Evolutionary conservation across 2,888 invertebrate species (phyloP).

Genomic region (Anorthoa munda): DNA sequence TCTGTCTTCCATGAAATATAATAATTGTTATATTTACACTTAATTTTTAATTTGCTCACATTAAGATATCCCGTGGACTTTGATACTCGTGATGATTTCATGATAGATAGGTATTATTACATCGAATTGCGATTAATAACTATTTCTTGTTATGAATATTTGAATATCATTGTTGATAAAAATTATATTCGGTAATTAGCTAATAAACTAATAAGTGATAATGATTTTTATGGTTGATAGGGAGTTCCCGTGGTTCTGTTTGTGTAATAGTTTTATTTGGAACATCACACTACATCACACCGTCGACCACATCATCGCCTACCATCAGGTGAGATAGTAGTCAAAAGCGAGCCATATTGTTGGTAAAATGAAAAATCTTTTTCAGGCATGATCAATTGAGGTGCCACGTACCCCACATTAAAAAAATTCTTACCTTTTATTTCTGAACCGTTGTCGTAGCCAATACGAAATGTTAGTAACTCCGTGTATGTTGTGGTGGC

Average conservation of each 20-base stretch:
- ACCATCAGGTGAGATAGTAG: too few relatives aligned
- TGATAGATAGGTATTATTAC: slow-evolving; percentile 45
- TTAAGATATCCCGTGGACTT: slow-evolving; percentile 62
- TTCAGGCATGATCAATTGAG: too few relatives aligned
- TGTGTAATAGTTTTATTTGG: neutral
- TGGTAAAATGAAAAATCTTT: too few relatives aligned
- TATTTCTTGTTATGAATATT: slow-evolving; percentile 33
- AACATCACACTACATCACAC: neutral
- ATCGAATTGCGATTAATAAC: slow-evolving; percentile 45
- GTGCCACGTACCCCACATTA: too few relatives aligned
- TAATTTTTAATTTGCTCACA: slow-evolving; percentile 29
- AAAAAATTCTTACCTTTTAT: too few relatives aligned
- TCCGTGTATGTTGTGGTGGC: too few relatives aligned
- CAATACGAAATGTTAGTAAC: too few relatives aligned
- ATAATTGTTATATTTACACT: slow-evolving; percentile 3
- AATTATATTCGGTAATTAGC: slow-evolving; percentile 29
- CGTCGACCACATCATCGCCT: too few relatives aligned
- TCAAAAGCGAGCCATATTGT: too few relatives aligned
- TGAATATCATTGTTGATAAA: slow-evolving; percentile 40
- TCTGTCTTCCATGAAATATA: slow-evolving; percentile 8
- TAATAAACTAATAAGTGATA: neutral
- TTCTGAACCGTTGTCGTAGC: too few relatives aligned
- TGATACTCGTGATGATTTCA: slow-evolving; percentile 61
- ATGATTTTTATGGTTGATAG: neutral
- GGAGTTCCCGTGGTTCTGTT: neutral